Percentiles rank a stretch among this genome's conserved stretches.
Evolutionary conservation across 2,797 vertebrate species (phyloP).

Genomic region (Argentina silus): DNA sequence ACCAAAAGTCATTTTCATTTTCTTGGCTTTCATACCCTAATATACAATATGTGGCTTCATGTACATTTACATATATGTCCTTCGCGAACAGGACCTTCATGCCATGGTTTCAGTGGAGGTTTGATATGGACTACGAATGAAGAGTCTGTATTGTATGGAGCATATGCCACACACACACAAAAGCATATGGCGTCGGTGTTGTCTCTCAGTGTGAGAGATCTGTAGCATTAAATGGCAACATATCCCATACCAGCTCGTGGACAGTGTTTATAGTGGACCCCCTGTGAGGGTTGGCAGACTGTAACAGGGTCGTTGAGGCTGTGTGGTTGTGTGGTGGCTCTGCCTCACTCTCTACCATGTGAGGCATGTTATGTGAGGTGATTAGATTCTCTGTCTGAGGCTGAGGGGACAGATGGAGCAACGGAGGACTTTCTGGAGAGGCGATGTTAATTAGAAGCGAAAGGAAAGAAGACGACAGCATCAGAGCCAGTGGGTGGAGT

Average conservation of each 20-base stretch:
- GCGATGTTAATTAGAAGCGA: conserved; percentile 81
- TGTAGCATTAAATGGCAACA: conserved; percentile 78
- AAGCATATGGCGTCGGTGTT: conserved; percentile 67
- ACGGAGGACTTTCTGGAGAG: conserved; percentile 79
- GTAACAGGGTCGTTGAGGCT: conserved; percentile 67
- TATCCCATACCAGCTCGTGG: conserved; percentile 71
- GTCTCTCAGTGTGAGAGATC: conserved; percentile 67
- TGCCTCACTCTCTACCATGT: conserved; percentile 59
- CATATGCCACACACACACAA: conserved; percentile 69
- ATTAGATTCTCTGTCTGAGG: conserved; percentile 77
- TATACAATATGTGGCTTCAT: conserved; percentile 43
- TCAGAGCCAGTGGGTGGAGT: conserved; percentile 72
- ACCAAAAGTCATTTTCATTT: background rate
- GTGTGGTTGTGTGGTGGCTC: conserved; percentile 68
- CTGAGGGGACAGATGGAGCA: conserved; percentile 82
- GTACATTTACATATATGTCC: conserved; percentile 30
- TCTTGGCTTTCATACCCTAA: conserved; percentile 34
- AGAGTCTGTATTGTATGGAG: conserved; percentile 33
- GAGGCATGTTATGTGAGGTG: conserved; percentile 76
- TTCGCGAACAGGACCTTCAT: conserved; percentile 46
- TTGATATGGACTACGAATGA: conserved; percentile 68
- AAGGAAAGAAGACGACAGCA: conserved; percentile 74
- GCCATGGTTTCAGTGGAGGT: conserved; percentile 26
- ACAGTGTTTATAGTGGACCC: conserved; percentile 71
- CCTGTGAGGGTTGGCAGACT: conserved; percentile 71